phyloP scores from a whole-genome alignment of 1,140 invertebrate genomes.

The Diploscapter pachys region DNA sequence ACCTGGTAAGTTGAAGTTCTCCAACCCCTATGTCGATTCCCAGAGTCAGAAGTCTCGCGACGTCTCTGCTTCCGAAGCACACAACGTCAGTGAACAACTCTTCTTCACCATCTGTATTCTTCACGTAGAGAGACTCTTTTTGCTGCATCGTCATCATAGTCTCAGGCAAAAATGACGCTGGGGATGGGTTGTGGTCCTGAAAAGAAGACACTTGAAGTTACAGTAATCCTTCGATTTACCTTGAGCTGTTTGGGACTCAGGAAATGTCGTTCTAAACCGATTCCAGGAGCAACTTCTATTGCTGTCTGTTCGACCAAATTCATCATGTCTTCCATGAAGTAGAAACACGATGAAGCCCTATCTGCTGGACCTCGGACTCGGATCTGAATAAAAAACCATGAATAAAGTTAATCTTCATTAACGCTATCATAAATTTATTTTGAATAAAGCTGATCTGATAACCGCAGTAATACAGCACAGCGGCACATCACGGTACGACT shows the following conservation, averaged over 20 bases:
- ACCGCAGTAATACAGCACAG: too few species aligned
- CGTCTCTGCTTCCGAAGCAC: slow-evolving; percentile 67
- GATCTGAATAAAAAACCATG: slow-evolving; percentile 63
- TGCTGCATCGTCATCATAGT: slow-evolving; percentile 67
- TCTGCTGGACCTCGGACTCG: slow-evolving; percentile 71
- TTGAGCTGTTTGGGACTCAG: slow-evolving; percentile 53
- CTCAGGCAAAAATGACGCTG: slow-evolving; percentile 64
- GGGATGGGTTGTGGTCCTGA: slow-evolving; percentile 41
- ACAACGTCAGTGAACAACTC: slow-evolving; percentile 71
- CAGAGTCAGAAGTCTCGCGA: slow-evolving; percentile 59
- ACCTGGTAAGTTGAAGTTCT: slow-evolving; percentile 62
- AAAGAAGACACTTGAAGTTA: background rate
- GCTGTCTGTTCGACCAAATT: slow-evolving; percentile 69
- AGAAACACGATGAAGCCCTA: slow-evolving; percentile 66
- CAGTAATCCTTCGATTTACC: background rate
- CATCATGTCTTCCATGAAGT: slow-evolving; percentile 74
- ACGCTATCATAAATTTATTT: too few species aligned
- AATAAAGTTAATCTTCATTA: too few species aligned
- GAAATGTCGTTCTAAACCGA: slow-evolving; percentile 58
- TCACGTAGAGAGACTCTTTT: slow-evolving; percentile 60
- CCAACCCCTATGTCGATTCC: slow-evolving; percentile 65
- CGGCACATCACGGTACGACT: too few species aligned
- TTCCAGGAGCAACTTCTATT: slow-evolving; percentile 57
- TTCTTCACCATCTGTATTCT: slow-evolving; percentile 66
- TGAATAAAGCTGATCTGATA: too few species aligned